A percentile compares a stretch with the other conserved stretches of the same genome.
Conservation (phyloP, 1,140 invertebrate genomes). For the Rhopalosiphum padi region DNA sequence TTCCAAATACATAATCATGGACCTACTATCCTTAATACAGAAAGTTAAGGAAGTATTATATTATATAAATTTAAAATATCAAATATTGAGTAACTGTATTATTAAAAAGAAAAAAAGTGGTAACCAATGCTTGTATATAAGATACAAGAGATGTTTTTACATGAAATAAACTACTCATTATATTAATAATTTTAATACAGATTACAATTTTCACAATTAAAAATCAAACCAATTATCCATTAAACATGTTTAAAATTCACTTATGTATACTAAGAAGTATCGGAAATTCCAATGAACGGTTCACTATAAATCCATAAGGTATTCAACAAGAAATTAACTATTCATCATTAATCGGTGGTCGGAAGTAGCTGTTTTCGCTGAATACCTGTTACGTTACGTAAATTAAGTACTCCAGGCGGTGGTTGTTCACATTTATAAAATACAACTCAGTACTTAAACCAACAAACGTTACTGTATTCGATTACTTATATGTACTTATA, state of each 20-base stretch:
- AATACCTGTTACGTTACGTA: conserved; percentile 5
- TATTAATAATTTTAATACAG: not conserved
- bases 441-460: not conserved
- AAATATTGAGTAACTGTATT: too few relatives aligned
- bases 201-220: not conserved
- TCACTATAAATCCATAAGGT: not conserved
- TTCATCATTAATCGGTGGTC: not conserved
- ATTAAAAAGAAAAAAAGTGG: too few relatives aligned
- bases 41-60: too few relatives aligned
- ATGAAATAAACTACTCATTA: too few relatives aligned
- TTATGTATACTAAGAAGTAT: not conserved
- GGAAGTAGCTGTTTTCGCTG: not conserved
- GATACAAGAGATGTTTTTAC: not conserved
- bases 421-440: conserved; percentile 7
- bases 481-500: not conserved
- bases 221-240: not conserved
- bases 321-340: conserved; percentile 7
- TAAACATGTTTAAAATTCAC: not conserved
- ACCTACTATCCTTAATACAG: too few relatives aligned
- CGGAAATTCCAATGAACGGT: not conserved
- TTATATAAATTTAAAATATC: too few relatives aligned
- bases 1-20: too few relatives aligned
- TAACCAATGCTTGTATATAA: too few relatives aligned
- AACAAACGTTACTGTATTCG: not conserved
- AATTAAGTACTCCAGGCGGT: conserved; percentile 4